Evolutionary conservation across 1,140 invertebrate genomes (phyloP).

Genomic region (Macrotrachela quadricornifera): DNA sequence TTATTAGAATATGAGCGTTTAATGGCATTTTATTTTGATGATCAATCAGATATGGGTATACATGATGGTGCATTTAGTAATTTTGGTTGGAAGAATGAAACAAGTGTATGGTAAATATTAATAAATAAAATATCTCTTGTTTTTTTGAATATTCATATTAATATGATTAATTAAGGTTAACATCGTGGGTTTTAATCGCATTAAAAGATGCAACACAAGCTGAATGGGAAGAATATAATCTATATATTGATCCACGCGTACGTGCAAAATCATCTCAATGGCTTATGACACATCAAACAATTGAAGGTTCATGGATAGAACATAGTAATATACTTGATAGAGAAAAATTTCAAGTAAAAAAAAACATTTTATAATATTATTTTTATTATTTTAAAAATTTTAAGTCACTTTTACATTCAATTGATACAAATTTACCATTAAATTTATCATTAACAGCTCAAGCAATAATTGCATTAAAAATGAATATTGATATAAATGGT

Average conservation of each 20-base stretch:
- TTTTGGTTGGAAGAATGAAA: too few species aligned
- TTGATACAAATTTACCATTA: neutral
- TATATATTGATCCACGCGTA: conserved; percentile 22
- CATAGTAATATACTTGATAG: conserved; percentile 17
- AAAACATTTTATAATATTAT: too few species aligned
- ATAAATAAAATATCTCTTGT: too few species aligned
- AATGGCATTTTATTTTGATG: too few species aligned
- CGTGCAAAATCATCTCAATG: conserved; percentile 21
- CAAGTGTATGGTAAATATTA: too few species aligned
- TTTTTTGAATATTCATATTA: neutral
- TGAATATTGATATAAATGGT: too few species aligned
- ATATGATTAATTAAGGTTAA: conserved; percentile 14
- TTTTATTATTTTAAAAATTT: too few species aligned
- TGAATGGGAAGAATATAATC: conserved; percentile 21
- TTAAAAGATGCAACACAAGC: conserved; percentile 19
- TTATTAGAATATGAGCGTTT: too few species aligned
- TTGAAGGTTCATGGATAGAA: conserved; percentile 19
- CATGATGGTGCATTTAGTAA: too few species aligned
- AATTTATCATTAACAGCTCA: conserved; percentile 8
- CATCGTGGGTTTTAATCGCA: conserved; percentile 23
- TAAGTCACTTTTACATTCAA: neutral
- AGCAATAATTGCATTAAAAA: conserved; percentile 4
- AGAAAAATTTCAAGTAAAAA: conserved; percentile 14
- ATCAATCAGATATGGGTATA: too few species aligned
- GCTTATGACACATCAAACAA: conserved; percentile 19